A percentile compares a stretch with the other conserved stretches of the same genome.
phyloP scores from a whole-genome alignment of 2,797 vertebrate species.

The Rousettus madagascariensis region DNA sequence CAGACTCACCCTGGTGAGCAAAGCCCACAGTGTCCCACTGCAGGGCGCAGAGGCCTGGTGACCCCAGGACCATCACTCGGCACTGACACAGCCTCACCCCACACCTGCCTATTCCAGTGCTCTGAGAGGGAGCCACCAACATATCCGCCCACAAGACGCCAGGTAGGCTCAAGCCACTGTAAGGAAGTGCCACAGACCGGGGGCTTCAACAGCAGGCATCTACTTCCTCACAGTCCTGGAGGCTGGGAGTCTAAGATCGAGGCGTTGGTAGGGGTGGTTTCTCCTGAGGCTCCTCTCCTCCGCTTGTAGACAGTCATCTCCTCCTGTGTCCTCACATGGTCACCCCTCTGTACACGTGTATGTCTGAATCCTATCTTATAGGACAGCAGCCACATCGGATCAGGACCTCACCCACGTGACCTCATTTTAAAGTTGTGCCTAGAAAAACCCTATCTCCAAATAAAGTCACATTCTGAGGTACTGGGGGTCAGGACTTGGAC shows the following conservation, averaged over 20 bases:
- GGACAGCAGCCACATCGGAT: background rate
- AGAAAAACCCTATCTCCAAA: background rate
- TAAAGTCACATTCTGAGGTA: background rate
- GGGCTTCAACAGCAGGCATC: background rate
- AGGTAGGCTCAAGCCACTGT: background rate
- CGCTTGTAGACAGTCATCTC: accelerated
- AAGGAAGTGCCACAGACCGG: background rate
- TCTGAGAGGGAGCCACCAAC: background rate
- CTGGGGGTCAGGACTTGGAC: background rate
- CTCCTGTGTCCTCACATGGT: background rate
- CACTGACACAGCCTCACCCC: background rate
- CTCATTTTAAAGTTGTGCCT: background rate
- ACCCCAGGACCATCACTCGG: background rate
- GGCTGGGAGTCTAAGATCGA: background rate
- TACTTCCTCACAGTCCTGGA: background rate
- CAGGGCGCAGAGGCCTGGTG: background rate
- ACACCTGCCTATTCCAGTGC: no score
- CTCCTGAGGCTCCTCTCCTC: background rate
- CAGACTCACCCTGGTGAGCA: background rate
- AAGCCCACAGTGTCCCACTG: background rate
- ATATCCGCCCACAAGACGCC: background rate
- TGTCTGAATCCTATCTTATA: background rate
- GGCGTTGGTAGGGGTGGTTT: accelerated
- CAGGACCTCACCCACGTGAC: background rate
- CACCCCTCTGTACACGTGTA: background rate